Evolutionary conservation across 2,888 invertebrate genomes (phyloP).

Genomic region (Tenthredo amoena): DNA sequence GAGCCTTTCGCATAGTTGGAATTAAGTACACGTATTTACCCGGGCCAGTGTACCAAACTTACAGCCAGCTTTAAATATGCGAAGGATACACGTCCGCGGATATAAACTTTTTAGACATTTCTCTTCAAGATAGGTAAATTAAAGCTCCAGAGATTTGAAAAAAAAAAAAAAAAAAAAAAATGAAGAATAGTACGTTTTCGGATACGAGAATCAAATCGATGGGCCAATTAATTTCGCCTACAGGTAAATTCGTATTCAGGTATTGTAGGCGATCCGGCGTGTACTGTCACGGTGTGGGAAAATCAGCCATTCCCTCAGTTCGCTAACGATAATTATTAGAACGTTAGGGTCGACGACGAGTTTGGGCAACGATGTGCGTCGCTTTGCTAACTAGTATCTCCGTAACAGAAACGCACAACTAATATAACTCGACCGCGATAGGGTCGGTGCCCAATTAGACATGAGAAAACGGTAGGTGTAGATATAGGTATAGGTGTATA

Average conservation of each 20-base stretch:
- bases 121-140: too few species aligned
- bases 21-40: constrained; percentile 23
- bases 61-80: too few species aligned
- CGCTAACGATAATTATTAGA: constrained; percentile 37
- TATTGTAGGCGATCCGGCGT: neutral
- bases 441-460: neutral
- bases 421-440: constrained; percentile 20
- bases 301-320: constrained; percentile 10
- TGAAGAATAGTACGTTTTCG: too few species aligned
- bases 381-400: constrained; percentile 14
- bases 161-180: too few species aligned
- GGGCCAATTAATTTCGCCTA: neutral
- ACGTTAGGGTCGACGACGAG: constrained; percentile 28
- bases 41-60: neutral
- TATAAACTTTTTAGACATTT: too few species aligned
- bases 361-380: constrained; percentile 33
- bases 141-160: too few species aligned
- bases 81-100: too few species aligned
- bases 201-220: too few species aligned
- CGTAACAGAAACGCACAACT: constrained; percentile 25
- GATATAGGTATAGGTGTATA: neutral
- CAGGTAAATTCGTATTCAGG: neutral
- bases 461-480: neutral
- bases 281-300: neutral
- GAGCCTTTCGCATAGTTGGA: constrained; percentile 37